Base-by-base conservation (phyloP, 2,797 vertebrate species). In the Sebastiscus albofasciatus region DNA sequence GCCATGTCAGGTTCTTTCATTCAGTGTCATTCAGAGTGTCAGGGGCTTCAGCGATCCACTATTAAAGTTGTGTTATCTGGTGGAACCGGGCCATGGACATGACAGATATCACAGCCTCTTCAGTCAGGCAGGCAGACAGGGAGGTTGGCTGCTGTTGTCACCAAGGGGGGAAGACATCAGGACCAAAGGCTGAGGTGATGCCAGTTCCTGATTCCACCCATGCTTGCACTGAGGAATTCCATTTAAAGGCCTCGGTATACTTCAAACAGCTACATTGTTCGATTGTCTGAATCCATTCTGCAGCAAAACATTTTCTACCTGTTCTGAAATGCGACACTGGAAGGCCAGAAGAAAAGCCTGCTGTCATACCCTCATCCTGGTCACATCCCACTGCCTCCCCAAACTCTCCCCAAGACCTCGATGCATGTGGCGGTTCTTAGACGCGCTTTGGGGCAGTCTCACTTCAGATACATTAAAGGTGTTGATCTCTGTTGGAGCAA, bases 1-100 rank as follows among this genome's bases (percentile, higher is more conserved):
- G 70, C 68, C 75, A 22, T 81, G 86, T 93, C 87, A 87, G 65
- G 66, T 82, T 77, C 79, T 87, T 89, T 87, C 82, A 85, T 88
- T 88, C 69, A 34, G 60, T 24, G 59, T 86, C 82, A 85, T 88
- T 89, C 69, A 54, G 59, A n/a, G 59, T 88, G 85, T 88, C 87
- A 86, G 75, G 68, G 80, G 83, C 80, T 87, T 77, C 81, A 62
- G 81, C 49, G 39, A 87, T 71, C 65, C 71, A 59, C 67, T 70
- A 82, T 88, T 87, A 90, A 73, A 83, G 82, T 82, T 81, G 20
- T 88, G 84, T 90, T 90, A 93, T 93, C 84, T 87, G 69, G 62
- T 77, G 73, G 75, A 76, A 74, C 61, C n/a, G 46, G 72, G 74
- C 81, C 72, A 78, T 76, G 77, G 82, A 90, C 64, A 76, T 90